Base-by-base conservation (phyloP, 1,140 invertebrate species). In the Drosophila nasuta region DNA sequence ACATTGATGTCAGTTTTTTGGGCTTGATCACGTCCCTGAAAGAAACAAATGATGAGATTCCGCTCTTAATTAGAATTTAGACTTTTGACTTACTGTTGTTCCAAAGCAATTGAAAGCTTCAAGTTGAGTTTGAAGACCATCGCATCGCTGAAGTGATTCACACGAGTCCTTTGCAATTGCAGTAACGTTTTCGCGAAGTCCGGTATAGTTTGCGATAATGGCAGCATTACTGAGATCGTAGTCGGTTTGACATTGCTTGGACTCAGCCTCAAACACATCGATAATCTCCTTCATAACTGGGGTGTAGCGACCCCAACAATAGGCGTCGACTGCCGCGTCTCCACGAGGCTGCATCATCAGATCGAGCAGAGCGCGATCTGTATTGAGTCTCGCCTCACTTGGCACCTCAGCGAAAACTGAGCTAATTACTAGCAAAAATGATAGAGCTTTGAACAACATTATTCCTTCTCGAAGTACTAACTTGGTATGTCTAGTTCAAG, bases 221-320 rank as follows among this genome's bases (percentile, higher is more conserved):
- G 7, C 15, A 2, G 1, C 6, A 0, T 35, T 43, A 10, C 20
- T 38, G 2, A n/a, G 17, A 6, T 67, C 20, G 33, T 59, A 75
- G 20, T 8, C n/a, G 0, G 1, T 6, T n/a, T 51, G 15, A n/a
- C 81, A 85, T 3, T 2, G 15, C 1, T 33, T 20, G n/a, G 52
- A 81, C 15, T 59, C 64, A 1, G 1, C 6, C 25, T 81, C 51
- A 7, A 65, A 81, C 13, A 62, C 6, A 0, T 54, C 30, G 3
- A 45, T 7, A 0, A 75, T 25, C 1, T 25, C 43, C 11, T 77
- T 65, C 8, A 85, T n/a, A 1, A 52, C 6, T 0, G 81, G 81
- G 7, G 3, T 38, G 35, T 78, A 85, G 3, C 30, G 35, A 5
- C 5, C 11, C 38, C 86, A 85, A 41, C 81, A 85, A 17, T 74